A percentile compares a stretch with the other conserved stretches of the same genome.
phyloP scores from a whole-genome alignment of 2,888 invertebrate genomes.

The Noctua fimbriata region DNA sequence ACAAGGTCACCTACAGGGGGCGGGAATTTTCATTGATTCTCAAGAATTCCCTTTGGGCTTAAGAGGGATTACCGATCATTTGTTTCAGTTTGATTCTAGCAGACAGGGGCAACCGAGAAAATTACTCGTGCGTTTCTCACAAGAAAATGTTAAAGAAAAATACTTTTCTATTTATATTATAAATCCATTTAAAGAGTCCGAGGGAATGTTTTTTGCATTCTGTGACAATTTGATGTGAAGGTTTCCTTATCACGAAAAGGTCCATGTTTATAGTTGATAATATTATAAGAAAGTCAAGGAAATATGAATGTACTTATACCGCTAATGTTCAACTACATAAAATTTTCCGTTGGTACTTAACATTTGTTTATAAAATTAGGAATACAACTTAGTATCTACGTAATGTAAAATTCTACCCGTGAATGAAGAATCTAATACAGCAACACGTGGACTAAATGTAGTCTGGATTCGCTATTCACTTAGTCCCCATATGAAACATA shows the following conservation, averaged over 20 bases:
- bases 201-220: constrained; percentile 43
- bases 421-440: constrained; percentile 4
- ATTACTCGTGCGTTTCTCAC: constrained; percentile 52
- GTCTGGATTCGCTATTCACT: constrained; percentile 24
- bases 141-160: constrained; percentile 51
- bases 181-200: constrained; percentile 37
- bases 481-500: constrained; percentile 31
- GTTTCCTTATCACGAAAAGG: constrained; percentile 16
- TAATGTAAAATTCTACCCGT: not conserved
- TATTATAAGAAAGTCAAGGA: not conserved
- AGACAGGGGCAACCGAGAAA: constrained; percentile 57
- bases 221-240: constrained; percentile 10
- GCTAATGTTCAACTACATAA: not conserved
- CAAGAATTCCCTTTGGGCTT: constrained; percentile 64
- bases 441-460: constrained; percentile 10
- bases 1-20: constrained; percentile 64
- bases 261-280: not conserved
- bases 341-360: not conserved
- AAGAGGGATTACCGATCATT: constrained; percentile 71
- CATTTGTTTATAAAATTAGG: not conserved
- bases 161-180: constrained; percentile 42
- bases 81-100: constrained; percentile 68
- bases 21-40: constrained; percentile 67
- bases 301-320: not conserved
- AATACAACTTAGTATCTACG: not conserved